Base-by-base conservation (phyloP, 2,888 invertebrate species). In the Patella depressa region DNA sequence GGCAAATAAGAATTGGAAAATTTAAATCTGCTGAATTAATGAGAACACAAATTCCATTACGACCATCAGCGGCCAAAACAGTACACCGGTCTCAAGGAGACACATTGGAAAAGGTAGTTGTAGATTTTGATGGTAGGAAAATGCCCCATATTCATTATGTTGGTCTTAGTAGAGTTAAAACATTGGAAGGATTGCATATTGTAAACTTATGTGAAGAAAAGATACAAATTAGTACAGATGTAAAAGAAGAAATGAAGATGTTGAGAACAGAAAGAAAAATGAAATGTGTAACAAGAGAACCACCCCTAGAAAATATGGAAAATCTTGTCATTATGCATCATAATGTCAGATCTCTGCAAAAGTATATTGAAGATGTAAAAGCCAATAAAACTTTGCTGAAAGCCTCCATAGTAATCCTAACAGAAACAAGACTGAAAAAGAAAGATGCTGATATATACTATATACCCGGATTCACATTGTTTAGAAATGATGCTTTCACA, bases 61-160 rank as follows among this genome's bases (percentile, higher is more conserved):
- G 74, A 65, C 74, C 74, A 34, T 54, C 79, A 19, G 74, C 73
- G 65, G 81, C 78, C 17, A 80, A 78, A 74, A 80, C 80, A 17
- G 59, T 80, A n/a, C 79, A 79, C 54, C 57, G 74, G 73, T 72
- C 78, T 53, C 80, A 81, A 57, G 81, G 80, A n/a, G 73, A 76
- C 69, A 81, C 81, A n/a, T 11, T 76, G 1, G 12, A 17, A n/a
- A 7, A 71, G 53, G 74, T 76, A 34, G 79, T 75, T 24, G 72
- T 77, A 15, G 74, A 80, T 14, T 45, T 80, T 12, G 59, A 54
- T n/a, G 34, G 54, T n/a, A 24, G 15, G 12, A 80, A 73, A 71
- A 55, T 54, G 19, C 53, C n/a, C 24, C 80, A 80, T 65, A 19
- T 65, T 12, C 65, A 65, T 79, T 80, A 80, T 80, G 79, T 79